phyloP scores from a whole-genome alignment of 2,797 vertebrate species.

The Avahi laniger region DNA sequence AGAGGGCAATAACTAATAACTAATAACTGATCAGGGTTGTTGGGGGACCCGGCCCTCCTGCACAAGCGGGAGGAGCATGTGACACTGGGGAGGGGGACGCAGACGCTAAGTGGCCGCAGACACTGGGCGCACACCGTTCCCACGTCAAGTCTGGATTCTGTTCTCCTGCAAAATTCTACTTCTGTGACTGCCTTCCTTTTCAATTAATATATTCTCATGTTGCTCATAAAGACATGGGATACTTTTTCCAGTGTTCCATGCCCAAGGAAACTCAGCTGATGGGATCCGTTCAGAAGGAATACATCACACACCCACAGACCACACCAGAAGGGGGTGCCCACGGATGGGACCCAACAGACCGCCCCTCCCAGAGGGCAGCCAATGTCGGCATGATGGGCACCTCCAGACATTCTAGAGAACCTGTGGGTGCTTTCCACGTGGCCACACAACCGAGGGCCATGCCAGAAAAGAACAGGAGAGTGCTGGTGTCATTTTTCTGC shows the following conservation, averaged over 20 bases:
- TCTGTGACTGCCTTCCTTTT: constrained; percentile 3
- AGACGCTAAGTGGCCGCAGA: neutral
- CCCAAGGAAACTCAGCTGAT: neutral
- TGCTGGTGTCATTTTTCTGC: constrained; percentile 6
- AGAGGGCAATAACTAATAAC: neutral
- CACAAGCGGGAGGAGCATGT: neutral
- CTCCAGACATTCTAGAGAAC: constrained; percentile 30
- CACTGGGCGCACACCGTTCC: neutral
- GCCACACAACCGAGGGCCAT: neutral
- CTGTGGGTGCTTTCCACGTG: constrained; percentile 36
- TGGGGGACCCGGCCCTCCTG: neutral
- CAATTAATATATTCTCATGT: neutral
- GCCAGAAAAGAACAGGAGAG: neutral
- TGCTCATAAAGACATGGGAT: neutral
- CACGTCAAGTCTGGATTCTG: constrained; percentile 8
- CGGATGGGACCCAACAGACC: constrained; percentile 41
- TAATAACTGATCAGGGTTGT: constrained; percentile 7
- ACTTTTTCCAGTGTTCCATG: neutral
- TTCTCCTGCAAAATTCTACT: neutral
- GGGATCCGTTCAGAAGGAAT: constrained; percentile 28
- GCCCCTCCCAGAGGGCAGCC: constrained; percentile 19
- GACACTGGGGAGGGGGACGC: neutral
- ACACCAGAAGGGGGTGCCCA: constrained; percentile 33
- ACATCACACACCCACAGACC: neutral
- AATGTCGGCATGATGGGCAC: neutral